Percentiles rank a stretch among this genome's conserved stretches.
Conservation (phyloP, 2,888 invertebrate genomes). For the Lepidocyrtinus sp. region DNA sequence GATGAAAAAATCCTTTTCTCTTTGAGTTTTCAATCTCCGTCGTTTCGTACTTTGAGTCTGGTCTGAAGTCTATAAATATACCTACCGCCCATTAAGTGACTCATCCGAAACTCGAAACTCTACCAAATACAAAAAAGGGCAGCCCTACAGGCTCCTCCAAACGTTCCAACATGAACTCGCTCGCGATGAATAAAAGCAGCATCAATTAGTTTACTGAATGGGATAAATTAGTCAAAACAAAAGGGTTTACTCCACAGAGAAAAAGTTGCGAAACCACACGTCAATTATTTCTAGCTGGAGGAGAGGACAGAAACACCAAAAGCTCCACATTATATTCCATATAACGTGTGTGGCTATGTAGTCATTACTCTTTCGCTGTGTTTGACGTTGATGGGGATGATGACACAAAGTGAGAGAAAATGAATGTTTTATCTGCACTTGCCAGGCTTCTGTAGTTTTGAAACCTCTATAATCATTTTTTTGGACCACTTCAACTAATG, state of each 20-base stretch:
- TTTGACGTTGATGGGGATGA: slow-evolving; percentile 59
- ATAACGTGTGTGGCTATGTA: too few relatives aligned
- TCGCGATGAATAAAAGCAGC: slow-evolving; percentile 38
- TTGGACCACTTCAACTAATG: neutral
- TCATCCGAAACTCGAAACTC: too few relatives aligned
- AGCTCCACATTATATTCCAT: neutral
- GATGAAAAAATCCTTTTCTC: too few relatives aligned
- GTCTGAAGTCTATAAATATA: too few relatives aligned
- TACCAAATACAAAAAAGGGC: slow-evolving; percentile 49
- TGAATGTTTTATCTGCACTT: slow-evolving; percentile 62
- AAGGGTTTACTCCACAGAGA: slow-evolving; percentile 28
- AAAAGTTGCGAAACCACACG: slow-evolving; percentile 1
- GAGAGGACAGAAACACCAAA: neutral
- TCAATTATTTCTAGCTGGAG: neutral
- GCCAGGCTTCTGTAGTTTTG: slow-evolving; percentile 28
- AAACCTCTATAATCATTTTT: slow-evolving; percentile 1
- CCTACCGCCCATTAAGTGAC: too few relatives aligned
- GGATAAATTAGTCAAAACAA: slow-evolving; percentile 61
- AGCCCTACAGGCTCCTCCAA: too few relatives aligned
- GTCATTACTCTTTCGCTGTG: slow-evolving; percentile 37
- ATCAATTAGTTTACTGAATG: slow-evolving; percentile 57
- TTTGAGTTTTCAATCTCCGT: too few relatives aligned
- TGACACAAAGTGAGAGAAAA: slow-evolving; percentile 60
- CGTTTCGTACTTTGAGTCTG: too few relatives aligned
- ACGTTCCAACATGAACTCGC: too few relatives aligned